These are phyloP conservation scores for Pteropus rufus DNA, from an alignment of 2,797 vertebrate species.

Conservation along the genomic window DNA sequence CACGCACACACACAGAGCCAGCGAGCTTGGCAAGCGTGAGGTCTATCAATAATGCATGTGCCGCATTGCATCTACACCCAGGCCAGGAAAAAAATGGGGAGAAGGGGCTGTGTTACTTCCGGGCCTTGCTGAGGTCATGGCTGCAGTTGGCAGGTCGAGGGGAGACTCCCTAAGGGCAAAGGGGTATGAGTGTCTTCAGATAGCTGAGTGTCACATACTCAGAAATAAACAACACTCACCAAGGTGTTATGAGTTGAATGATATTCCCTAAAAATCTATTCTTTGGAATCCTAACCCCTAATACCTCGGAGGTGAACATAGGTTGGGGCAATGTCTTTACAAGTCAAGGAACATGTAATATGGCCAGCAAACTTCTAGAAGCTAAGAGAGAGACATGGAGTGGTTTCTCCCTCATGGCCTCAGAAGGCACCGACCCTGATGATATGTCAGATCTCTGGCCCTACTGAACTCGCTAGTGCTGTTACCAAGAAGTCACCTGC, in stretches of 20 bases:
- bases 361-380: rapidly evolving
- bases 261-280: rapidly evolving
- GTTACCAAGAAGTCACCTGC: rapidly evolving
- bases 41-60: conserved; percentile 87
- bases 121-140: conserved; percentile 46
- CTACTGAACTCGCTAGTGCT: rapidly evolving
- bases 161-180: background rate
- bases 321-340: rapidly evolving
- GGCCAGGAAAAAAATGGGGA: conserved; percentile 73
- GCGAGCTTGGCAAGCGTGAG: conserved; percentile 83
- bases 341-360: background rate
- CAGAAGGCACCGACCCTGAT: background rate
- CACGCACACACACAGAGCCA: background rate
- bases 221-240: background rate
- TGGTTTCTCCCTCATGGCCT: rapidly evolving
- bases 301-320: background rate
- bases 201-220: background rate
- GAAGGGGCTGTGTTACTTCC: conserved; percentile 61
- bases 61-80: conserved; percentile 80
- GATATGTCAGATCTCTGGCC: too few species aligned
- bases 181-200: background rate
- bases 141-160: background rate
- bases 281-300: background rate
- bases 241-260: background rate
- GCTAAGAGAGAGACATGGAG: background rate